Evolutionary conservation across 2,888 invertebrate genomes (phyloP).

Genomic region (Leucophora obtusa): DNA sequence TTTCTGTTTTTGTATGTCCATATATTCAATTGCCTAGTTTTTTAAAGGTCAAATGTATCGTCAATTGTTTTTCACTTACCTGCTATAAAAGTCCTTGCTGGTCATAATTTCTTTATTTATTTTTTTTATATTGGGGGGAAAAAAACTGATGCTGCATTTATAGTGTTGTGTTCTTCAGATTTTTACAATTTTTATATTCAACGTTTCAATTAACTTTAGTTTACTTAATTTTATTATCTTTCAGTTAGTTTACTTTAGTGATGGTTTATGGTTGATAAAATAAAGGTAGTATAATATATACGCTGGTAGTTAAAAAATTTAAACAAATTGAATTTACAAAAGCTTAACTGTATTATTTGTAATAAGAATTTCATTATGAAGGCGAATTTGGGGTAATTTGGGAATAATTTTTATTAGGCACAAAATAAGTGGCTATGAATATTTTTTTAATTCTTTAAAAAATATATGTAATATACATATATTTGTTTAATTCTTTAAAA

Average conservation of each 20-base stretch:
- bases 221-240: not conserved
- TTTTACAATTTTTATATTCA: not conserved
- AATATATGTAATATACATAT: too few relatives aligned
- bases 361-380: too few relatives aligned
- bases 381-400: too few relatives aligned
- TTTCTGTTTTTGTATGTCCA: slow-evolving; percentile 7
- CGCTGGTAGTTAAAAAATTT: too few relatives aligned
- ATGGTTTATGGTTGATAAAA: too few relatives aligned
- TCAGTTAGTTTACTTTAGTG: not conserved
- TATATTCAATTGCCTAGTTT: slow-evolving; percentile 25
- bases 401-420: too few relatives aligned
- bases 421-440: too few relatives aligned
- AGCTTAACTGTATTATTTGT: too few relatives aligned
- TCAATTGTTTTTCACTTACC: slow-evolving; percentile 22
- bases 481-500: too few relatives aligned
- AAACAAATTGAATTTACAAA: too few relatives aligned
- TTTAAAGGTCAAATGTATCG: slow-evolving; percentile 58
- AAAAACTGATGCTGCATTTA: not conserved
- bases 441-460: too few relatives aligned
- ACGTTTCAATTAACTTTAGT: not conserved
- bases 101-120: not conserved
- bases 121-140: not conserved
- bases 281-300: too few relatives aligned
- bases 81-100: not conserved
- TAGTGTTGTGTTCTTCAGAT: not conserved